phyloP scores from a whole-genome alignment of 2,888 invertebrate species.

The Augiades crinisus region DNA sequence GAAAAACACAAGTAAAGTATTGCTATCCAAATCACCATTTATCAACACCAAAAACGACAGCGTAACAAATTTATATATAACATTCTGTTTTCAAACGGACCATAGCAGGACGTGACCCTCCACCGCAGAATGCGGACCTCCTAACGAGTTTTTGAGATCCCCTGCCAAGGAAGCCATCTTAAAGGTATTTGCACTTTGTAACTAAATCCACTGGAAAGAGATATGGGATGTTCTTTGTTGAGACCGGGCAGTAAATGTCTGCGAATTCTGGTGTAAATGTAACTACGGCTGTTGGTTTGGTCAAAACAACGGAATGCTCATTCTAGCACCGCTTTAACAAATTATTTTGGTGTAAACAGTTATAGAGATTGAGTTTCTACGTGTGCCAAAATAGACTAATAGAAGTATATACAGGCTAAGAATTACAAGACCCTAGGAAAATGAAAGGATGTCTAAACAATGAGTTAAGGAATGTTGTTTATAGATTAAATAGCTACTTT shows the following conservation, averaged over 20 bases:
- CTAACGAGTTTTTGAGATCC: slow-evolving; percentile 79
- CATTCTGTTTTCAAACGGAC: slow-evolving; percentile 60
- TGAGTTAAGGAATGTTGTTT: too few relatives aligned
- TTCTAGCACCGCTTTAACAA: too few relatives aligned
- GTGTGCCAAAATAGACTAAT: too few relatives aligned
- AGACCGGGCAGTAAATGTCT: slow-evolving; percentile 4
- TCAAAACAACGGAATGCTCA: too few relatives aligned
- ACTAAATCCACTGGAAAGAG: slow-evolving; percentile 53
- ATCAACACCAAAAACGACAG: slow-evolving; percentile 10
- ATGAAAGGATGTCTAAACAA: too few relatives aligned
- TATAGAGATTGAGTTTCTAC: too few relatives aligned
- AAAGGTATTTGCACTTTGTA: slow-evolving; percentile 77
- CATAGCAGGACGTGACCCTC: slow-evolving; percentile 68
- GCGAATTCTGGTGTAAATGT: slow-evolving; percentile 9
- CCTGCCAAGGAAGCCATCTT: slow-evolving; percentile 66
- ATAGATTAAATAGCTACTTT: too few relatives aligned
- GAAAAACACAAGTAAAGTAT: neutral
- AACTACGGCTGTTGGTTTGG: too few relatives aligned
- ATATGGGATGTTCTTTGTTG: slow-evolving; percentile 28
- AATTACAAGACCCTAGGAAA: too few relatives aligned
- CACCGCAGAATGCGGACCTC: slow-evolving; percentile 67
- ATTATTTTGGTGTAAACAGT: too few relatives aligned
- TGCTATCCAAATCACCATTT: slow-evolving; percentile 1
- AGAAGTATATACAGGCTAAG: too few relatives aligned
- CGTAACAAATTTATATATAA: slow-evolving; percentile 47